Percentiles rank a stretch among this genome's conserved stretches.
phyloP scores from a whole-genome alignment of 2,797 vertebrate genomes.

The Numenius phaeopus region DNA sequence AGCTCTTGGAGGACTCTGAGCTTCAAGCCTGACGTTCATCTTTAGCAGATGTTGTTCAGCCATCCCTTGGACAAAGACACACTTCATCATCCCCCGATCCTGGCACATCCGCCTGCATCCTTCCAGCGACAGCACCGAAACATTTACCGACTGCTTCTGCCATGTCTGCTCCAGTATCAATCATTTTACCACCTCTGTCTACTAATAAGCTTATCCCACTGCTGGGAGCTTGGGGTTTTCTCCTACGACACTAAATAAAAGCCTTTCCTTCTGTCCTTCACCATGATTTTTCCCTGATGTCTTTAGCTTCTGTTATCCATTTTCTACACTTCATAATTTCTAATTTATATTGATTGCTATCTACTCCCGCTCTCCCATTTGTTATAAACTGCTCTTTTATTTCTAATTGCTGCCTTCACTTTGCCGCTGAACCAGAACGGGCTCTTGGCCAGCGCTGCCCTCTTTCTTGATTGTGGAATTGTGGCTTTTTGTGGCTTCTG shows the following conservation, averaged over 20 bases:
- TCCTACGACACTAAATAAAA: not conserved
- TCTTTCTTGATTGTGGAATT: conserved; percentile 70
- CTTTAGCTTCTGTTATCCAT: conserved; percentile 68
- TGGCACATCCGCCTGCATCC: not conserved
- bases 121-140: not conserved
- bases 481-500: conserved; percentile 64
- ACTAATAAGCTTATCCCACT: not conserved
- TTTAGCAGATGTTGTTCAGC: not conserved
- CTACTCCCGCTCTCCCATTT: conserved; percentile 62
- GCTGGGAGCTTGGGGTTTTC: conserved; percentile 21
- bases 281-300: conserved; percentile 50
- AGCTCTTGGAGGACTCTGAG: not conserved
- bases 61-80: not conserved
- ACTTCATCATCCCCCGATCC: not conserved
- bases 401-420: conserved; percentile 73
- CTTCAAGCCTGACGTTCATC: not conserved
- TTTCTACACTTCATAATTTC: conserved; percentile 71
- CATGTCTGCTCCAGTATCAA: conserved; percentile 15
- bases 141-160: not conserved
- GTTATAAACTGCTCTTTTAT: conserved; percentile 72
- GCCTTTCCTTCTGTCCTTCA: not conserved
- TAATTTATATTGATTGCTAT: conserved; percentile 72
- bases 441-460: conserved; percentile 45
- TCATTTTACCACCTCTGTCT: conserved; percentile 42
- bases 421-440: conserved; percentile 55